Percentiles rank a stretch among this genome's conserved stretches.
Conservation (phyloP, 2,888 invertebrate genomes). For the Lampropteryx suffumata region DNA sequence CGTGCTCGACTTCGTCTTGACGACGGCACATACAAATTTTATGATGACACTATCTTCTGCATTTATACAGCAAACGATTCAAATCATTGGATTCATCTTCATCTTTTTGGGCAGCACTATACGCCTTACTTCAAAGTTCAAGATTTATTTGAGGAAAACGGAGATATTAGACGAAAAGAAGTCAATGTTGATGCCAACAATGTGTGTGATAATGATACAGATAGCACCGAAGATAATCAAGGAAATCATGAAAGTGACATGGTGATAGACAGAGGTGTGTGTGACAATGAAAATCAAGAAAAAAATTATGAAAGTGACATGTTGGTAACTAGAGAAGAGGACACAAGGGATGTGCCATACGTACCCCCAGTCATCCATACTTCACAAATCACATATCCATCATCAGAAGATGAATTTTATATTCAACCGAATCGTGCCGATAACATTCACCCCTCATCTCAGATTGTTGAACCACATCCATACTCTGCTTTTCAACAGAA, state of each 20-base stretch:
- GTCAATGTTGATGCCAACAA: conserved; percentile 38
- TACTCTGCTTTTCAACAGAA: too few relatives aligned
- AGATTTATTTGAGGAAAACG: conserved; percentile 39
- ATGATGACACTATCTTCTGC: conserved; percentile 43
- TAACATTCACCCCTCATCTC: too few relatives aligned
- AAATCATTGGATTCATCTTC: conserved; percentile 48
- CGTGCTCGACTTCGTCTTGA: too few relatives aligned
- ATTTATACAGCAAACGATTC: conserved; percentile 49
- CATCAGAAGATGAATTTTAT: too few relatives aligned
- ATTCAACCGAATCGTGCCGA: too few relatives aligned
- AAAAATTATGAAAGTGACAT: too few relatives aligned
- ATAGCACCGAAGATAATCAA: conserved; percentile 38
- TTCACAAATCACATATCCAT: too few relatives aligned
- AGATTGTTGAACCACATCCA: too few relatives aligned
- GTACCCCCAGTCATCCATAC: too few relatives aligned
- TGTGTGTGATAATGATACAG: conserved; percentile 36
- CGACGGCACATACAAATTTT: conserved; percentile 42
- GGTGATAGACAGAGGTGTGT: conserved; percentile 22
- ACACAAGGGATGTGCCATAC: too few relatives aligned
- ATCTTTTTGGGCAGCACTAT: conserved; percentile 42
- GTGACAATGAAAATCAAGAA: too few relatives aligned
- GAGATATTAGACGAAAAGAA: conserved; percentile 36
- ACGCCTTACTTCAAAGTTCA: conserved; percentile 39
- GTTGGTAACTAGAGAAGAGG: too few relatives aligned
- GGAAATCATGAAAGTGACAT: conserved; percentile 33